Evolutionary conservation across 2,888 invertebrate genomes (phyloP).

Genomic region (Dione vanillae): DNA sequence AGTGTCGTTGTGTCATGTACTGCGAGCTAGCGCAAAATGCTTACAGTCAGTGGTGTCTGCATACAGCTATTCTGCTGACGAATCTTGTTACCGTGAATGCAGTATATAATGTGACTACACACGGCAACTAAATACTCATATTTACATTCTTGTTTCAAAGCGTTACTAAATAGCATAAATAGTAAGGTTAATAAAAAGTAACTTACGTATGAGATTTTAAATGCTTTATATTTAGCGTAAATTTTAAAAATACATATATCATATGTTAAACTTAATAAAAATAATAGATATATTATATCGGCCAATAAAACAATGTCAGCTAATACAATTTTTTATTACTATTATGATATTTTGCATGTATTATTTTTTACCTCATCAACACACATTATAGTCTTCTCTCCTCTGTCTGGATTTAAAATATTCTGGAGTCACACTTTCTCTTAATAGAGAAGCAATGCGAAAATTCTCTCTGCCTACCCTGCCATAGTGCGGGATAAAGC

Average conservation of each 20-base stretch:
- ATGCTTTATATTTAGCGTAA: background rate
- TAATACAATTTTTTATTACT: too few species aligned
- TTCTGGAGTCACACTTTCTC: too few species aligned
- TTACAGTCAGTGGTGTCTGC: conserved; percentile 50
- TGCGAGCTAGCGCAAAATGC: conserved; percentile 65
- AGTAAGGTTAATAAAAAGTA: conserved; percentile 57
- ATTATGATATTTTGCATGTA: too few species aligned
- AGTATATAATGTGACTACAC: conserved; percentile 65
- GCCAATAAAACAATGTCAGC: too few species aligned
- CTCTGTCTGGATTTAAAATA: background rate
- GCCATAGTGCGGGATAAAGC: too few species aligned
- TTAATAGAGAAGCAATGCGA: too few species aligned
- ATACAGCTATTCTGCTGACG: conserved; percentile 73
- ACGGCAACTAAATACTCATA: conserved; percentile 77
- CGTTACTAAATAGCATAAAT: too few species aligned
- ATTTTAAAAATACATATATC: background rate
- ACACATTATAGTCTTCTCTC: too few species aligned
- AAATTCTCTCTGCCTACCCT: too few species aligned
- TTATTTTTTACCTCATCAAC: too few species aligned
- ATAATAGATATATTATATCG: too few species aligned
- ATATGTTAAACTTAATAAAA: too few species aligned
- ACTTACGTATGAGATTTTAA: conserved; percentile 38
- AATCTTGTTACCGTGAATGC: conserved; percentile 78
- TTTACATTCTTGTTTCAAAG: conserved; percentile 63
- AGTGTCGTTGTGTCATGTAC: conserved; percentile 53